phyloP scores from a whole-genome alignment of 2,113 vertebrate species.

The Pampusana beccarii region DNA sequence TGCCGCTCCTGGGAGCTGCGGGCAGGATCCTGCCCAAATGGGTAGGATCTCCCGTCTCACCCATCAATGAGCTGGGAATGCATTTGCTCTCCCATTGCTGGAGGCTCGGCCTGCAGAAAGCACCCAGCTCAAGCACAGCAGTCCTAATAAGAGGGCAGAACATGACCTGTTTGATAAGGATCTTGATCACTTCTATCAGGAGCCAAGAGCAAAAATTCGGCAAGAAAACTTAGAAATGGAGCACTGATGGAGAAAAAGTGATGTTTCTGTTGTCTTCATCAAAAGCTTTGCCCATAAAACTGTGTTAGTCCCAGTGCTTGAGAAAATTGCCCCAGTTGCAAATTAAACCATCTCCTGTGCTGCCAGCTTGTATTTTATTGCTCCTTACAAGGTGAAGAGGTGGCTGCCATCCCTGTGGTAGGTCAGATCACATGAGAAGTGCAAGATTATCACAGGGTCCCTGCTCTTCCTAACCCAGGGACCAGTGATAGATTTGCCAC shows the following conservation, averaged over 20 bases:
- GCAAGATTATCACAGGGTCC: background rate
- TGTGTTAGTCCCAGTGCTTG: background rate
- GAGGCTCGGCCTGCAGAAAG: background rate
- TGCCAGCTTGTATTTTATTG: background rate
- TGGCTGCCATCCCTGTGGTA: background rate
- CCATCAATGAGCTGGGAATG: background rate
- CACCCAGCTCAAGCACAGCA: background rate
- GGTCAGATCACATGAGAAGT: background rate
- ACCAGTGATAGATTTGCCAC: background rate
- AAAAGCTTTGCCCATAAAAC: background rate
- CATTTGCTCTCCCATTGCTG: background rate
- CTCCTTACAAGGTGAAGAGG: background rate
- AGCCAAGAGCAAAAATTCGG: background rate
- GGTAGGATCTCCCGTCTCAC: background rate
- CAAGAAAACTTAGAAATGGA: background rate
- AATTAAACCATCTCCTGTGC: background rate
- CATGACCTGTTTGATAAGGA: background rate
- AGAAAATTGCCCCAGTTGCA: background rate
- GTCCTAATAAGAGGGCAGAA: background rate
- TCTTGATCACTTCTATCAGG: background rate
- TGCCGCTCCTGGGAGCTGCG: background rate
- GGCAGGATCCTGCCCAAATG: rapidly evolving
- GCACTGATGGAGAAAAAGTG: background rate
- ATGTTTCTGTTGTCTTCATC: background rate
- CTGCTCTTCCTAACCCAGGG: background rate